Evolutionary conservation across 2,113 vertebrate genomes (phyloP).

Genomic region (Emydocephalus ijimae): DNA sequence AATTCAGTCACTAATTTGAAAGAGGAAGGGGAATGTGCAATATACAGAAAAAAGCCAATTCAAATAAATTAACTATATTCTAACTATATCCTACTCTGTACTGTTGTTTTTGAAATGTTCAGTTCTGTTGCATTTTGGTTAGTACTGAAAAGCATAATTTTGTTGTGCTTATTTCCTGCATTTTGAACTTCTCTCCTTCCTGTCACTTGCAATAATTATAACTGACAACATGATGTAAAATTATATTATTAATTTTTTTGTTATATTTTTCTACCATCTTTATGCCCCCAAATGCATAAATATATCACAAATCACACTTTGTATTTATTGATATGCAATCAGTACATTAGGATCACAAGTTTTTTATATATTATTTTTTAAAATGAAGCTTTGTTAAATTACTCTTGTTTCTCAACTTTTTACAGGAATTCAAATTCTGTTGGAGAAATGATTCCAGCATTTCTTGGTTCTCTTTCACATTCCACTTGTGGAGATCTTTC

Average conservation of each 20-base stretch:
- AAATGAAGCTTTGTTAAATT: slow-evolving; percentile 3
- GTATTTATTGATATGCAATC: background rate
- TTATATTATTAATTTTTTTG: background rate
- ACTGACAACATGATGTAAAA: background rate
- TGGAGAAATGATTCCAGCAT: slow-evolving; percentile 67
- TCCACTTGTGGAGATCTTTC: slow-evolving; percentile 66
- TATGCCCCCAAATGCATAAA: background rate
- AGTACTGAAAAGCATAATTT: background rate
- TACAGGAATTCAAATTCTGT: slow-evolving; percentile 64
- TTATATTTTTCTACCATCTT: background rate
- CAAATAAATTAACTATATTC: background rate
- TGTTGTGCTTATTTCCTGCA: background rate
- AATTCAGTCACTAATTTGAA: background rate
- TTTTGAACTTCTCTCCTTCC: background rate
- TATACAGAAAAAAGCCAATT: background rate
- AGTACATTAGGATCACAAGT: background rate
- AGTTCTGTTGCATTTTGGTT: background rate
- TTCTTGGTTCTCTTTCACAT: slow-evolving; percentile 68
- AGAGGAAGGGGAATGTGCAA: background rate
- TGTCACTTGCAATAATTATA: background rate
- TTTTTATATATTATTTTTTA: slow-evolving; percentile 6
- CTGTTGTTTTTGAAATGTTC: background rate
- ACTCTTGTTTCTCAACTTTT: slow-evolving; percentile 1
- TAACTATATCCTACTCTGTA: background rate
- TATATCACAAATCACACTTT: background rate